Percentiles rank a stretch among this genome's conserved stretches.
Evolutionary conservation across 2,888 invertebrate species (phyloP).

Genomic region (Sceliomorpha sp.): DNA sequence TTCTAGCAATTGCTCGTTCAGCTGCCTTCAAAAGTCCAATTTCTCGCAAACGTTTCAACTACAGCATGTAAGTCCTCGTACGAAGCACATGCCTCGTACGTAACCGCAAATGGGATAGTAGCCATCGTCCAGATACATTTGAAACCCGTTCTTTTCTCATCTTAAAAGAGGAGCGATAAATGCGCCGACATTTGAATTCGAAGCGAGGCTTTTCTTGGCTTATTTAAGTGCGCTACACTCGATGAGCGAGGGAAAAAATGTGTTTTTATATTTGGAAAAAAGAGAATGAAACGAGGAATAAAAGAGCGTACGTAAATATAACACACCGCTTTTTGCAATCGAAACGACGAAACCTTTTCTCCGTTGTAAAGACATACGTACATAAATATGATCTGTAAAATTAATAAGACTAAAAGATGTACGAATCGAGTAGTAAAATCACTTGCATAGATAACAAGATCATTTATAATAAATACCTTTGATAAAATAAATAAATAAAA

Average conservation of each 20-base stretch:
- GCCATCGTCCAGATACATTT: slow-evolving; percentile 10
- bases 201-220: slow-evolving; percentile 8
- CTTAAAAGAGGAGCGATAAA: slow-evolving; percentile 7
- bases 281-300: slow-evolving; percentile 12
- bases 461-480: too few relatives aligned
- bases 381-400: too few relatives aligned
- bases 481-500: too few relatives aligned
- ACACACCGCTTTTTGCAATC: too few relatives aligned
- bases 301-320: too few relatives aligned
- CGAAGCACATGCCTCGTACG: too few relatives aligned
- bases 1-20: slow-evolving; percentile 18
- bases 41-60: slow-evolving; percentile 19
- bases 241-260: slow-evolving; percentile 4
- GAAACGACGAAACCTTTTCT: too few relatives aligned
- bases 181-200: slow-evolving; percentile 12
- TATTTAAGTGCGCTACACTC: slow-evolving; percentile 8
- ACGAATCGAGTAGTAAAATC: too few relatives aligned
- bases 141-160: not conserved
- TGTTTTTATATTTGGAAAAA: slow-evolving; percentile 11
- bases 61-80: too few relatives aligned
- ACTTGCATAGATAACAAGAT: too few relatives aligned
- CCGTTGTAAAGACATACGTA: too few relatives aligned
- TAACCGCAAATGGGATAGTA: slow-evolving; percentile 15
- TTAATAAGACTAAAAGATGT: too few relatives aligned
- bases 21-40: slow-evolving; percentile 18